A percentile compares a stretch with the other conserved stretches of the same genome.
These are phyloP conservation scores for Apocheima hispidaria DNA, from an alignment of 2,888 invertebrate genomes.

Conservation along the genomic window DNA sequence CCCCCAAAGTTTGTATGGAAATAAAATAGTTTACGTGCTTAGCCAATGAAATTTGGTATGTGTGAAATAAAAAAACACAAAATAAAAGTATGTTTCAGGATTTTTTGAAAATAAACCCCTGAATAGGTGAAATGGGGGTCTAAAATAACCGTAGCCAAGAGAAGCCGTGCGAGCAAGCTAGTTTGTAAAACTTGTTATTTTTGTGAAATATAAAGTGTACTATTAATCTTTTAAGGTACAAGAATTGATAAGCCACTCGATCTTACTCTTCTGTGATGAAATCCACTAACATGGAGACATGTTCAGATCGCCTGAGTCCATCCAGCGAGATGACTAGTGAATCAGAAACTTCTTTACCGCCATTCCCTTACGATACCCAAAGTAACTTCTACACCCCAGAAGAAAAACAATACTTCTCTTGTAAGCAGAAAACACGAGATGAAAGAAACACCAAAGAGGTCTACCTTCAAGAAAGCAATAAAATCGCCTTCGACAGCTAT, in stretches of 20 bases:
- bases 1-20: too few species aligned
- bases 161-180: too few species aligned
- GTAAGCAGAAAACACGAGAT: slow-evolving; percentile 72
- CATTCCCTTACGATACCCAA: slow-evolving; percentile 76
- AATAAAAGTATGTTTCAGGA: too few species aligned
- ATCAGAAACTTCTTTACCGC: slow-evolving; percentile 77
- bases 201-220: background rate
- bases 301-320: slow-evolving; percentile 78
- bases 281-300: slow-evolving; percentile 81
- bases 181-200: background rate
- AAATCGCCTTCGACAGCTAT: slow-evolving; percentile 73
- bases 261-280: slow-evolving; percentile 65
- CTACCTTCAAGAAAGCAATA: slow-evolving; percentile 75
- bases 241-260: background rate
- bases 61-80: too few species aligned
- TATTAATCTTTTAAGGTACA: slow-evolving; percentile 1
- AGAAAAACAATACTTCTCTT: slow-evolving; percentile 77
- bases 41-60: too few species aligned
- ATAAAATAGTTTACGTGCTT: too few species aligned
- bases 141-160: too few species aligned
- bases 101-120: too few species aligned
- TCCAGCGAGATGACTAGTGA: slow-evolving; percentile 79
- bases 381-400: slow-evolving; percentile 70
- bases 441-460: slow-evolving; percentile 68
- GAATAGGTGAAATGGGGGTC: too few species aligned